phyloP scores from a whole-genome alignment of 37 sponge, comb jelly and placozoan genomes.

The Chondrosia reniformis region DNA sequence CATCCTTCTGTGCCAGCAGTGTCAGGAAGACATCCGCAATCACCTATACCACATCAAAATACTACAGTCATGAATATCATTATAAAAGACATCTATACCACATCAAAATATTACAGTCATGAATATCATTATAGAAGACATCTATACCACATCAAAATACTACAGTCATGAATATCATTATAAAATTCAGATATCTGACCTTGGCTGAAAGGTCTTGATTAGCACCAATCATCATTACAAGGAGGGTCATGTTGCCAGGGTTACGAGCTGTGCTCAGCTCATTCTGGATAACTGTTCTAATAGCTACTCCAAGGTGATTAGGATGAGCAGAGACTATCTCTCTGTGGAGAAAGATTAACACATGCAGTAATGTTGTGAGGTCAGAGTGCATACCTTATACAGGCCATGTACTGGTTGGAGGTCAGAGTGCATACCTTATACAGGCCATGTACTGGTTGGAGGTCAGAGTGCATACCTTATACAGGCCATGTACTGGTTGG shows the following conservation, averaged over 20 bases:
- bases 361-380: neutral
- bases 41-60: slow-evolving; percentile 22
- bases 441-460: neutral
- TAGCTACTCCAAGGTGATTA: slow-evolving; percentile 47
- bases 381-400: slow-evolving; percentile 58
- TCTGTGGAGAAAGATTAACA: slow-evolving; percentile 17
- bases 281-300: slow-evolving; percentile 73
- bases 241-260: slow-evolving; percentile 78
- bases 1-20: slow-evolving; percentile 68
- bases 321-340: slow-evolving; percentile 71
- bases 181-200: slow-evolving; percentile 19
- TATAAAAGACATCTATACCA: slow-evolving; percentile 38
- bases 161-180: too few species aligned
- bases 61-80: too few species aligned
- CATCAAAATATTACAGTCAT: too few species aligned
- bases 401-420: slow-evolving; percentile 80
- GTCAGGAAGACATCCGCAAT: slow-evolving; percentile 72
- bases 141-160: slow-evolving; percentile 18
- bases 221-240: slow-evolving; percentile 61
- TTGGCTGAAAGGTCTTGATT: slow-evolving; percentile 68
- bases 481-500: slow-evolving; percentile 82
- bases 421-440: too few species aligned
- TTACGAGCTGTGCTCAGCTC: slow-evolving; percentile 77
- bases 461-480: slow-evolving; percentile 47
- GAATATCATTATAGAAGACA: too few species aligned